Conservation (phyloP, 2,797 vertebrate species). For the Myotis myotis region DNA sequence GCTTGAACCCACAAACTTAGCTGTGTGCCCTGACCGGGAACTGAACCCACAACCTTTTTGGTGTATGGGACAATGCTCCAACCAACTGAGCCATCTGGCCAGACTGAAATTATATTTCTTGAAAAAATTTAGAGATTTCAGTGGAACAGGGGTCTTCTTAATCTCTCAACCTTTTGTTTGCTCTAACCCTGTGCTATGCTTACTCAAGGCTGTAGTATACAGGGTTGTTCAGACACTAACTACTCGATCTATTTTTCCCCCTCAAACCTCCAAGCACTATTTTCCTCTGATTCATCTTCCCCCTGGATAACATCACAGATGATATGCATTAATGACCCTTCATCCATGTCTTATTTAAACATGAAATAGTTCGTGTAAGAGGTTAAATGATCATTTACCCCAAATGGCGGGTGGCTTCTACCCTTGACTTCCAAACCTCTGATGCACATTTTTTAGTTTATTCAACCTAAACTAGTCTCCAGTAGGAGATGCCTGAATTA, state of each 20-base stretch:
- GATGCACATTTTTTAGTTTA: not conserved
- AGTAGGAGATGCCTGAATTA: not conserved
- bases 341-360: not conserved
- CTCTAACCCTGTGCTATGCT: not conserved
- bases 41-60: not conserved
- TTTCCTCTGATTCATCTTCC: not conserved
- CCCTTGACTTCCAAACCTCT: not conserved
- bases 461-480: not conserved
- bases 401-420: not conserved
- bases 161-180: not conserved
- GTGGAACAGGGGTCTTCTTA: not conserved
- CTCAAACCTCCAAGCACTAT: not conserved
- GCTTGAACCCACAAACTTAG: not conserved
- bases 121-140: not conserved
- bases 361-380: not conserved
- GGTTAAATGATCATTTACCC: not conserved
- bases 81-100: not conserved
- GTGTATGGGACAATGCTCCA: not conserved
- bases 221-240: not conserved
- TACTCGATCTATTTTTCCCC: not conserved
- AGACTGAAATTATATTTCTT: not conserved
- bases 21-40: not conserved
- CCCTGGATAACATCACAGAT: not conserved
- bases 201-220: not conserved
- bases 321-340: not conserved